Base-by-base conservation (phyloP, 1,140 invertebrate species). In the Drosophila setifemur region DNA sequence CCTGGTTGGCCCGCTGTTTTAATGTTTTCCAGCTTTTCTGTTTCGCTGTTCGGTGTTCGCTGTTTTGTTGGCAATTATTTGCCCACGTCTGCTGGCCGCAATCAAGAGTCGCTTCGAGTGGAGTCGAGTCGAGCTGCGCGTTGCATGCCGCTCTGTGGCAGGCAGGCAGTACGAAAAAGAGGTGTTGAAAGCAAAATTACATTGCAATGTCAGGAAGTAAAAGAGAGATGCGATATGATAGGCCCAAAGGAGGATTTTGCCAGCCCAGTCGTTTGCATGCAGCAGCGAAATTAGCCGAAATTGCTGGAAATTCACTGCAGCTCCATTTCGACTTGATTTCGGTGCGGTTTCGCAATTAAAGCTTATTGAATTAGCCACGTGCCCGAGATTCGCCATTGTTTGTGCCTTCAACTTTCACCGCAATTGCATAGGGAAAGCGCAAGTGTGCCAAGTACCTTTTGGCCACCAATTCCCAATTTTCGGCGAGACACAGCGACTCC, bases 161-260 rank as follows among this genome's bases (percentile, higher is more conserved):
- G n/a, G n/a, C 29, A 7, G 29, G 42, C 45, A 49, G 31, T 21
- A 48, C 12, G 39, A 57, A 73, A 74, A 78, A 82, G 75, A 86
- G 81, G 81, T 86, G 81, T 86, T 86, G 81, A 86, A 86, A 86
- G 81, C 81, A 86, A 86, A 86, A 86, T 86, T 86, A 86, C 81
- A 86, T 76, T 86, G 81, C 81, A 79, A 71, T 81, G 75, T 86
- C 81, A 64, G 79, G 74, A 85, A 83, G 77, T 74, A 57, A n/a
- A n/a, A 37, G 33, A 66, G 63, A 79, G 74, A 85, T 83, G 81
- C 70, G 70, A 85, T 85, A 83, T 83, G 79, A 79, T 74, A 85
- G 63, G 50, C 44, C 37, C 9, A n/a, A 42, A 9, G 33, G 14
- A 16, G 33, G 29, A 11, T 29, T 18, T 7, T 11, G 26, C 2